Base-by-base conservation (phyloP, 2,888 invertebrate genomes). In the Nineta flava region DNA sequence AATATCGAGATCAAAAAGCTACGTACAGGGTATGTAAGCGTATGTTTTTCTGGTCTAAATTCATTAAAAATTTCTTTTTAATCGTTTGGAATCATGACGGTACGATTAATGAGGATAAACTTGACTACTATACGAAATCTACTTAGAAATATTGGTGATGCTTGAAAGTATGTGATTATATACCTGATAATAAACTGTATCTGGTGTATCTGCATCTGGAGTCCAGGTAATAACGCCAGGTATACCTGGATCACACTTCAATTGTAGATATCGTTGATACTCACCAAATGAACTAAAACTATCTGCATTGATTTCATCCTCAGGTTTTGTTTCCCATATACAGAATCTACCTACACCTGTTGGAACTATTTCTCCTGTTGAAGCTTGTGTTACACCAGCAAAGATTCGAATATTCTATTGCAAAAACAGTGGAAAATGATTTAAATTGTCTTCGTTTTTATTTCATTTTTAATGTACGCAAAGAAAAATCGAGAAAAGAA, bases 111-210 rank as follows among this genome's bases (percentile, higher is more conserved):
- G n/a, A n/a, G n/a, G n/a, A n/a, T n/a, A n/a, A n/a, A n/a, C n/a
- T n/a, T n/a, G n/a, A n/a, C n/a, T n/a, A n/a, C n/a, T n/a, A n/a
- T 16, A 38, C 15, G 13, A 40, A 9, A 40, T 13, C 15, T 15
- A 40, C 9, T n/a, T 40, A n/a, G 6, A 40, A 40, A 9, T 40
- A 2, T 13, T 3, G 12, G 9, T 3, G n/a, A 2, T 40, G n/a
- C 6, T 21, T 19, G 9, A 21, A 48, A 48, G 4, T 35, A 16
- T 21, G 13, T 1, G 6, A 35, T 49, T 16, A 21, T 47, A 13
- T 64, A 87, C 88, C 77, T 88, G 94, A 65, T 94, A 94, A 64
- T 92, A 94, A 38, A 94, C 88, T 7, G 87, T 84, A 63, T 93
- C 86, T 0, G 94, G 93, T 0, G 93, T 93, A 57, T 83, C 75